These are phyloP conservation scores for Tridacna crocea DNA, from an alignment of 2,888 invertebrate species.

Conservation along the genomic window DNA sequence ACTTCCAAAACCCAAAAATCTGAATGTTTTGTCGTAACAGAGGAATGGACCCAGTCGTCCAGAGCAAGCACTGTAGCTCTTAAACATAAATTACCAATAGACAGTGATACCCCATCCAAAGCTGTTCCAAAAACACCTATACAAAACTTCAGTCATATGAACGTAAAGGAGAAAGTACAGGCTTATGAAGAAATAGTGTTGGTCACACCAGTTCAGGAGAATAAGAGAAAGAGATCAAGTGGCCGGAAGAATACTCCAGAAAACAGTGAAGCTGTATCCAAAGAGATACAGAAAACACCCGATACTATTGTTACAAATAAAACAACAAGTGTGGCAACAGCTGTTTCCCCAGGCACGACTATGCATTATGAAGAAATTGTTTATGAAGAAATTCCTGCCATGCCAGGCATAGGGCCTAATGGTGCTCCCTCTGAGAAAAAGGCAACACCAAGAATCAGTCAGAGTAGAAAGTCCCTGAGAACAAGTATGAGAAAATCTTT, in stretches of 20 bases:
- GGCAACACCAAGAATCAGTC: conserved; percentile 34
- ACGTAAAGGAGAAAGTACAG: conserved; percentile 64
- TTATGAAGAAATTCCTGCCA: conserved; percentile 13
- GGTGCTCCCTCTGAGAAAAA: conserved; percentile 20
- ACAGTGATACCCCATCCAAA: background rate
- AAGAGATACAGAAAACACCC: conserved; percentile 30
- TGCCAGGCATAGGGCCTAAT: conserved; percentile 5
- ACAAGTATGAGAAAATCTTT: conserved; percentile 54
- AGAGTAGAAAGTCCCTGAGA: conserved; percentile 32
- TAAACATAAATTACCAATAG: background rate
- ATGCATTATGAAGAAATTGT: conserved; percentile 14
- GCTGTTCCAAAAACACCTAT: conserved; percentile 36
- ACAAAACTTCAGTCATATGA: conserved; percentile 51
- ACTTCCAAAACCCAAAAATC: background rate
- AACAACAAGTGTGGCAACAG: background rate
- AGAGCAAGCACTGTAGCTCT: background rate
- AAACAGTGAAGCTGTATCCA: background rate
- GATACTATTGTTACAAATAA: conserved; percentile 35
- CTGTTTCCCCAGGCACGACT: background rate
- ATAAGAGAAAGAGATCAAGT: background rate
- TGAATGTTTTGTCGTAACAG: background rate
- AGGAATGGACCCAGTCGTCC: background rate
- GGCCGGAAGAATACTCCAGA: background rate
- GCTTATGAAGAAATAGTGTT: conserved; percentile 69
- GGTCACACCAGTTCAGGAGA: conserved; percentile 32